Percentiles rank a stretch among this genome's conserved stretches.
These are phyloP conservation scores for Campylomormyrus numenius DNA, from an alignment of 2,113 vertebrate species.

Conservation along the genomic window DNA sequence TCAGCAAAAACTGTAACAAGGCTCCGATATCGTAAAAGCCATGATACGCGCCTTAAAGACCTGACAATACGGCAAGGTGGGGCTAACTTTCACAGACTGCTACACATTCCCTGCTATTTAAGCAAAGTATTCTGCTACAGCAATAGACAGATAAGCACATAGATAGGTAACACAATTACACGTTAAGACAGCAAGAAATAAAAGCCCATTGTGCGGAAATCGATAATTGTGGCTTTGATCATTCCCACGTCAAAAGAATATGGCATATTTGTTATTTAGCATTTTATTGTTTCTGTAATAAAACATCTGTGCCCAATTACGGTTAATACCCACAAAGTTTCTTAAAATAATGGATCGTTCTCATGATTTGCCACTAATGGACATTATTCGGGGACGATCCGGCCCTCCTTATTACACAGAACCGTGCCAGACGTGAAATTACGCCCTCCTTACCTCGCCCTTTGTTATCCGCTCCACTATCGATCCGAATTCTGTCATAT, in stretches of 20 bases:
- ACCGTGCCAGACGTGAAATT: background rate
- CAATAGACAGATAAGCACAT: background rate
- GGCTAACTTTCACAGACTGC: background rate
- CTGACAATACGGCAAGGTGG: background rate
- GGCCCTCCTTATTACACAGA: background rate
- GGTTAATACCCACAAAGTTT: background rate
- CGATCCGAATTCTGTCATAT: constrained; percentile 69
- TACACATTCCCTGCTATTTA: background rate
- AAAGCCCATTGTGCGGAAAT: background rate
- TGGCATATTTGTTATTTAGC: background rate
- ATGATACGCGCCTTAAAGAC: background rate
- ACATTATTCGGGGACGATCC: background rate
- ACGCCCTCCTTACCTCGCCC: constrained; percentile 71
- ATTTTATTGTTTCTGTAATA: background rate
- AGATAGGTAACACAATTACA: background rate
- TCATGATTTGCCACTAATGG: background rate
- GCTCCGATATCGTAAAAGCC: background rate
- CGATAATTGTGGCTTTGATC: constrained; percentile 3
- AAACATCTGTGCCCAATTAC: background rate
- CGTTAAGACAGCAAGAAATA: background rate
- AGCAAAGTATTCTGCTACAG: background rate
- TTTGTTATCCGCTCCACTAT: constrained; percentile 73
- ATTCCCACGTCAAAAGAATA: background rate
- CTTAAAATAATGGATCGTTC: background rate
- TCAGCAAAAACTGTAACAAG: background rate